Conservation (phyloP, 1,140 invertebrate species). For the Drosophila mojavensis region DNA sequence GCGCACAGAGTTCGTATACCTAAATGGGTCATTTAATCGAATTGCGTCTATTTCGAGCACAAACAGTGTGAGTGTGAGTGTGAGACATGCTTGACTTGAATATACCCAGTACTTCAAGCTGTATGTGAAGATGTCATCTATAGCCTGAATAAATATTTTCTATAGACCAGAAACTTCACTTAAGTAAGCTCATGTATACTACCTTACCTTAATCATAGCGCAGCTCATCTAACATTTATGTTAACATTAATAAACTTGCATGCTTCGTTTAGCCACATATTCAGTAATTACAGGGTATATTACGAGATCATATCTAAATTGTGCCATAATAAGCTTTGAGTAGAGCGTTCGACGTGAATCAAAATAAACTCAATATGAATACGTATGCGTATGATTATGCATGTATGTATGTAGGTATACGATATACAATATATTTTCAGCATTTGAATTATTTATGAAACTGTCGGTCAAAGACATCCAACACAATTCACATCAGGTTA, state of each 20-base stretch:
- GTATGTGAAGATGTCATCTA: too few relatives aligned
- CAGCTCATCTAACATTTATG: too few relatives aligned
- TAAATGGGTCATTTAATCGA: slow-evolving; percentile 36
- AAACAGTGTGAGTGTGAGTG: slow-evolving; percentile 22
- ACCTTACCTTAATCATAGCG: too few relatives aligned
- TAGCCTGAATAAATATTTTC: too few relatives aligned
- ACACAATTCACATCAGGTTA: slow-evolving; percentile 9
- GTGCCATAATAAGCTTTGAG: slow-evolving; percentile 41
- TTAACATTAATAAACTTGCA: too few relatives aligned
- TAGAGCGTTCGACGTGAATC: background rate
- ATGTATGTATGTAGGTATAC: too few relatives aligned
- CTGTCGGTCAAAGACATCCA: slow-evolving; percentile 2
- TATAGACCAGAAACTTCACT: too few relatives aligned
- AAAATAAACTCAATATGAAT: slow-evolving; percentile 10
- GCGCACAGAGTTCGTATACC: background rate
- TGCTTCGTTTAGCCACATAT: too few relatives aligned
- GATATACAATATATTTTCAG: slow-evolving; percentile 18
- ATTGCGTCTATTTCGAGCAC: slow-evolving; percentile 32
- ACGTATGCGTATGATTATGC: background rate
- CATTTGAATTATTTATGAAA: slow-evolving; percentile 63
- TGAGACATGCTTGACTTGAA: background rate
- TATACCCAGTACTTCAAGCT: background rate
- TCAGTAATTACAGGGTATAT: too few relatives aligned
- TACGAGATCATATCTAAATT: slow-evolving; percentile 30
- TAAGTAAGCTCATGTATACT: too few relatives aligned